Base-by-base conservation (phyloP, 2,888 invertebrate genomes). In the Gryllus longicercus region DNA sequence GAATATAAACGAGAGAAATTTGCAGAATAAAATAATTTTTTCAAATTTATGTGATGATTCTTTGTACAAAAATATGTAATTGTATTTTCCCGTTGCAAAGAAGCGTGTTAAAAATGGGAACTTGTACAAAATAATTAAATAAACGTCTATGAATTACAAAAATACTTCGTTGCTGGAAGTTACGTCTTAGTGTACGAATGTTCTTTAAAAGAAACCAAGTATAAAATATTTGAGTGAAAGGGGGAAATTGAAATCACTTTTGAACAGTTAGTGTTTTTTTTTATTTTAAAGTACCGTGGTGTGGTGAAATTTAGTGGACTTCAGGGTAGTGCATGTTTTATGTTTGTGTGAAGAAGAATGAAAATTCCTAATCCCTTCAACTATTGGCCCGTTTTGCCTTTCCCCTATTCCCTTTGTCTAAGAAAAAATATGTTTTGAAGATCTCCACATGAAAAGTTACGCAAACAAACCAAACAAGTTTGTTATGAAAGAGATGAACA, bases 51-150 rank as follows among this genome's bases (percentile, higher is more conserved):
- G 90, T 90, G 90, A 90, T 90, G 90, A 89, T 89, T 90, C 89
- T 89, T 88, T 90, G 90, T 90, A 90, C 90, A 90, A 90, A 89
- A 89, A 89, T 85, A 86, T 85, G 86, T 81, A 80, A 80, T 81
- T 81, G 81, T 81, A 80, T 75, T 77, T 79, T 81, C 75, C 80
- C 79, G 80, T 79, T 63, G 38, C 79, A 77, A 77, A 77, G 75
- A 78, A 77, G 74, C 75, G 77, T 14, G 63, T 63, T 63, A n/a
- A 63, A 63, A 63, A 63, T 63, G 63, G 63, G 63, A 63, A 63
- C 77, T 80, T 80, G 80, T 80, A 80, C 80, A 80, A 63, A 63
- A 63, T 63, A 63, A 63, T 63, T 63, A 63, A 63, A 63, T 63
- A 63, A 63, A 63, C 63, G 63, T 63, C 63, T 63, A 63, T 63